phyloP scores from a whole-genome alignment of 2,888 invertebrate genomes.

The Halictus quadricinctus region DNA sequence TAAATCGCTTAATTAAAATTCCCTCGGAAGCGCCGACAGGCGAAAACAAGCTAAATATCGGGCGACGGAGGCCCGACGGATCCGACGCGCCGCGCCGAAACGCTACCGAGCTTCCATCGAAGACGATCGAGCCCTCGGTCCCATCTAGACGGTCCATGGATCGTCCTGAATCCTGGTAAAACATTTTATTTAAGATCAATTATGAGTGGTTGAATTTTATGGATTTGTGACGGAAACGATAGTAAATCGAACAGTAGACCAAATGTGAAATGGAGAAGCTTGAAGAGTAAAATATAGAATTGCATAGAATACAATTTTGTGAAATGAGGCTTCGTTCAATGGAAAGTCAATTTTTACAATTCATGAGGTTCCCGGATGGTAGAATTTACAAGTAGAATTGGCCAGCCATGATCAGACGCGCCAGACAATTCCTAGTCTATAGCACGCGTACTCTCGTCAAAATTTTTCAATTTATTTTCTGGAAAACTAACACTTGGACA shows the following conservation, averaged over 20 bases:
- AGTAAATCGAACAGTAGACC: no score
- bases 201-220: background rate
- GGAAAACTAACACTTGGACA: background rate
- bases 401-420: background rate
- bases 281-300: background rate
- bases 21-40: background rate
- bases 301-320: background rate
- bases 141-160: no score
- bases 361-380: background rate
- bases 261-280: no score
- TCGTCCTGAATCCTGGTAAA: background rate
- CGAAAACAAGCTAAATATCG: slow-evolving; percentile 13
- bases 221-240: background rate
- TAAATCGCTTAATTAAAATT: slow-evolving; percentile 46
- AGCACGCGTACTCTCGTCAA: background rate
- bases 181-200: background rate
- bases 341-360: background rate
- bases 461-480: background rate
- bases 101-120: background rate
- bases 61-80: background rate
- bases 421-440: background rate
- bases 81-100: background rate
- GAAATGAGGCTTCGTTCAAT: background rate
- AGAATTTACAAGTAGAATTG: background rate
- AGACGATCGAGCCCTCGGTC: background rate